Evolutionary conservation across 1,140 invertebrate genomes (phyloP).

Genomic region (Aphaenogaster floridana): DNA sequence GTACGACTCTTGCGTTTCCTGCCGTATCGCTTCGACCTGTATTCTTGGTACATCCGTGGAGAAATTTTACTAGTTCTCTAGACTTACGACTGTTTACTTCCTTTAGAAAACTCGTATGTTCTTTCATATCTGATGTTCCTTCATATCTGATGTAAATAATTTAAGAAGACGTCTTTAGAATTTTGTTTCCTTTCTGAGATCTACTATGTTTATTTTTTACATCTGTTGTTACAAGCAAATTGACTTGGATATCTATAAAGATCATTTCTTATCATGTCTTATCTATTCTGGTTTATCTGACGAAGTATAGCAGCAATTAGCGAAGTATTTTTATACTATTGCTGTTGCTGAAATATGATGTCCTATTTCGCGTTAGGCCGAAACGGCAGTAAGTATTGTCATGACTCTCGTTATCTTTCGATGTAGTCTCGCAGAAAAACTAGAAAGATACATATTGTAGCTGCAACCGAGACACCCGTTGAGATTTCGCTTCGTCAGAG

Average conservation of each 20-base stretch:
- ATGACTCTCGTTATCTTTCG: constrained; percentile 40
- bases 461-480: constrained; percentile 47
- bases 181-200: neutral
- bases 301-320: neutral
- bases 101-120: constrained; percentile 14
- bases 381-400: constrained; percentile 18
- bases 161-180: neutral
- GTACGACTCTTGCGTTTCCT: constrained; percentile 42
- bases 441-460: constrained; percentile 18
- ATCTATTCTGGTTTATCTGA: neutral
- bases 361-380: constrained; percentile 14
- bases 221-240: neutral
- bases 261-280: neutral
- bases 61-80: constrained; percentile 16
- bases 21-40: constrained; percentile 17
- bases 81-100: neutral
- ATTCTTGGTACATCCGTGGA: neutral
- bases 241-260: neutral
- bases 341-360: neutral
- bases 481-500: constrained; percentile 47
- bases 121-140: constrained; percentile 2
- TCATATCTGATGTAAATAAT: constrained; percentile 2
- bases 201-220: neutral
- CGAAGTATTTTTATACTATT: neutral
- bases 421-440: constrained; percentile 22